Base-by-base conservation (phyloP, 2,888 invertebrate species). In the Steinernema hermaphroditum region DNA sequence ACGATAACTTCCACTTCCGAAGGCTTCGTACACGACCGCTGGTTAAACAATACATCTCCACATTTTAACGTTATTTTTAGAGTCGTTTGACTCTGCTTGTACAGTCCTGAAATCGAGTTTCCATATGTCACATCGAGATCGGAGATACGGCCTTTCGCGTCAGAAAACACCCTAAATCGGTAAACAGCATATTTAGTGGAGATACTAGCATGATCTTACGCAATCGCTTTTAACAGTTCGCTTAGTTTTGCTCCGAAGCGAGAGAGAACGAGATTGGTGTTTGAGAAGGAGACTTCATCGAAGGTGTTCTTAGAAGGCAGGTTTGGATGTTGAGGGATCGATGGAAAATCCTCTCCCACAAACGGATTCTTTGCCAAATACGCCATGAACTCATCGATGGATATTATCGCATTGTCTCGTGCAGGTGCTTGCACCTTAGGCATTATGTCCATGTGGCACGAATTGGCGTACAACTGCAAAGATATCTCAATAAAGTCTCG, bases 211-310 rank as follows among this genome's bases (percentile, higher is more conserved):
- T 16, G 22, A 14, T 34, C 72, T 71, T 68, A 80, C 80, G 73
- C 74, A 9, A 80, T 72, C 6, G 76, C 50, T 14, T 46, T 68
- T 37, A 73, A 77, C 9, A 83, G 71, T 9, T 78, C 74, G 1
- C 75, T 72, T 29, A 83, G 68, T 34, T 79, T 73, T 0, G 73
- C 74, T 0, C 50, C 43, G 19, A 80, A 74, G 44, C 75, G 27
- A 14, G 72, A 70, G 29, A 77, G 44, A 4, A 80, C 76, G 14
- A 27, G 22, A 12, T n/a, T 68, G 62, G 72, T 77, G 70, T 68
- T 76, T 16, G 32, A 62, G 8, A 62, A 16, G 27, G 16, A 4
- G 6, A 62, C 32, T 62, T 62, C 62, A 16, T 62, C 62, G 34
- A 27, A 62, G 32, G 1, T 50, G 9, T 34, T 68, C 16, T 44